Evolutionary conservation across 2,888 invertebrate genomes (phyloP), one percentile per base, ranked within the genome.

Genomic region (Cheilosia urbana): DNA sequence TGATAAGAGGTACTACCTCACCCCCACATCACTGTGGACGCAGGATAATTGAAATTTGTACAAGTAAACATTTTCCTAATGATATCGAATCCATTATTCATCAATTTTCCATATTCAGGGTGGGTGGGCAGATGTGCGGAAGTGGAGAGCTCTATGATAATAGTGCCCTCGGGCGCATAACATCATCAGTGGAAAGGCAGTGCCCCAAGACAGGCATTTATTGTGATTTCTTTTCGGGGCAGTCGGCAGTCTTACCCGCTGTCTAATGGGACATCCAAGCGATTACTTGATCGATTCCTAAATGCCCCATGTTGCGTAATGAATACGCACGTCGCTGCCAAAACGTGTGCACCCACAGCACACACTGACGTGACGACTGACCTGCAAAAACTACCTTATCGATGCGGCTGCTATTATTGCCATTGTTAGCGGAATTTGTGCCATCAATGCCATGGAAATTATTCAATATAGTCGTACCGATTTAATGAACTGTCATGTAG

Each of bases 41-140:
- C 51, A 63, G 81, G 81, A 85, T 81, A 85, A 81, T 81, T 85
- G 76, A 81, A 85, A 81, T 81, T 85, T 80, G 85, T 81, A 77
- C 81, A 80, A 85, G 88, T 87, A 88, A 88, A 87, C 88, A 88
- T 88, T 88, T 87, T 87, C 87, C 87, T 88, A 89, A 89, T 89
- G 88, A 88, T 88, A 88, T 88, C 87, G 88, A 88, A 89, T 89
- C 88, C 88, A 89, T 89, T 88, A 89, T 89, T 89, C 88, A 89
- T 89, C 87, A 87, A 83, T 88, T 89, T 82, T 79, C 79, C 87
- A 85, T 85, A 69, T 87, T 77, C 81, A 34, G 51, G 47, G 65
- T 21, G 58, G 51, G 45, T 60, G 30, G 66, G 47, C 58, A 68
- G 76, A 72, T 60, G 27, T 63, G 34, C 30, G 60, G 2, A 34